Base-by-base conservation (phyloP, 2,888 invertebrate genomes). In the Drosophila tanythrix region DNA sequence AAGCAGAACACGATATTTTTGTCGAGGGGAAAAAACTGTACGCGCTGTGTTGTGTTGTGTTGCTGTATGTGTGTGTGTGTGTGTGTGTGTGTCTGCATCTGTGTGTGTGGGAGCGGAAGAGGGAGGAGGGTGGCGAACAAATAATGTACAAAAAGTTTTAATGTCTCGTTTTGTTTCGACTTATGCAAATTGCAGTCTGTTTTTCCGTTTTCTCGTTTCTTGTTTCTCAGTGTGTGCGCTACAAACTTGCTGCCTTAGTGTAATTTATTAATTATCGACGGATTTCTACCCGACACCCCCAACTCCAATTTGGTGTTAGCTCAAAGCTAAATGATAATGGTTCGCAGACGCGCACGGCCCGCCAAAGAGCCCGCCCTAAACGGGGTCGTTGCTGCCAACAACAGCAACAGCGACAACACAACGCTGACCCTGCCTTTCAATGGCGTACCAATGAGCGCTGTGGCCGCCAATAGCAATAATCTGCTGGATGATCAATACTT, bases 401-500 rank as follows among this genome's bases (percentile, higher is more conserved):
- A 33, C 38, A 51, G 21, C 31, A 35, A 27, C n/a, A 53, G 21
- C 33, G n/a, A 11, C 43, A 64, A 52, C 15, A 64, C 67, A 18
- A 36, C 72, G 59, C 38, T 66, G 36, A 55, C 72, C 46, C 46
- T 71, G 56, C 56, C 83, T 4, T 59, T 83, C 21, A 76, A 76
- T 70, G 82, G 70, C 31, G 70, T 60, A 52, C 67, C 33, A 65
- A 76, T 63, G 48, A 79, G 51, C 64, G 74, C 67, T 31, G 79
- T 68, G 15, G 76, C 72, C n/a, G 59, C 71, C 27, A 56, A 56
- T 25, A 79, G 71, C 62, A 82, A 80, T 48, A 80, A 72, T 60
- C 68, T 90, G 31, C 74, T 91, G 46, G 93, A 93, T 38, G 93
- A 93, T 78, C 93, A 91, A 81, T 90, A 92, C 63, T 92, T 92